Evolutionary conservation across 2,888 invertebrate genomes (phyloP).

Genomic region (Habroteleia sp.): DNA sequence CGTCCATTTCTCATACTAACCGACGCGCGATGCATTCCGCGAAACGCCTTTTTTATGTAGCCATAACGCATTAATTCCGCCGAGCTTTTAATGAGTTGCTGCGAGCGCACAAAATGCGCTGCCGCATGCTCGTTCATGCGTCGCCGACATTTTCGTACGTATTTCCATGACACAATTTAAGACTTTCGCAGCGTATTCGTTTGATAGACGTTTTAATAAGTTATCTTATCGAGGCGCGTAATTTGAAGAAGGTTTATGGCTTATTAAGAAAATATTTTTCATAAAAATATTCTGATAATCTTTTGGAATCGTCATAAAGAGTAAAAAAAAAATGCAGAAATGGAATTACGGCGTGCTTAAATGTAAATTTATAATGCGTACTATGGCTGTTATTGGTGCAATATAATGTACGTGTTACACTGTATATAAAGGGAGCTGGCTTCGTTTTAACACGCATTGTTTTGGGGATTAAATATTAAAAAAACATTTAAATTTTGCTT

Average conservation of each 20-base stretch:
- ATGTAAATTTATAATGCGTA: too few relatives aligned
- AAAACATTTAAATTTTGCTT: too few relatives aligned
- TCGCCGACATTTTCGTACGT: constrained; percentile 34
- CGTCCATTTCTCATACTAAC: constrained; percentile 41
- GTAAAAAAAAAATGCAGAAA: too few relatives aligned
- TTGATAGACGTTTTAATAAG: constrained; percentile 35
- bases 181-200: constrained; percentile 12
- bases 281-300: too few relatives aligned
- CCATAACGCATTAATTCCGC: constrained; percentile 37
- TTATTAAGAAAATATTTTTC: too few relatives aligned
- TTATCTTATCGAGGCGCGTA: constrained; percentile 15
- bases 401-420: too few relatives aligned
- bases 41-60: constrained; percentile 39
- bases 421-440: too few relatives aligned
- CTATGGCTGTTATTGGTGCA: too few relatives aligned
- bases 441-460: too few relatives aligned
- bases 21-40: constrained; percentile 17
- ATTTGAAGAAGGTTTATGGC: constrained; percentile 6
- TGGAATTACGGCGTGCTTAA: too few relatives aligned
- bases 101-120: constrained; percentile 4
- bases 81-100: constrained; percentile 40
- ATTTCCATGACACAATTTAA: constrained; percentile 36
- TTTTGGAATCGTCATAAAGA: too few relatives aligned
- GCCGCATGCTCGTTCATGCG: constrained; percentile 18
- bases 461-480: too few relatives aligned